Conservation (phyloP, 2,113 vertebrate genomes). For the Peromyscus maniculatus region DNA sequence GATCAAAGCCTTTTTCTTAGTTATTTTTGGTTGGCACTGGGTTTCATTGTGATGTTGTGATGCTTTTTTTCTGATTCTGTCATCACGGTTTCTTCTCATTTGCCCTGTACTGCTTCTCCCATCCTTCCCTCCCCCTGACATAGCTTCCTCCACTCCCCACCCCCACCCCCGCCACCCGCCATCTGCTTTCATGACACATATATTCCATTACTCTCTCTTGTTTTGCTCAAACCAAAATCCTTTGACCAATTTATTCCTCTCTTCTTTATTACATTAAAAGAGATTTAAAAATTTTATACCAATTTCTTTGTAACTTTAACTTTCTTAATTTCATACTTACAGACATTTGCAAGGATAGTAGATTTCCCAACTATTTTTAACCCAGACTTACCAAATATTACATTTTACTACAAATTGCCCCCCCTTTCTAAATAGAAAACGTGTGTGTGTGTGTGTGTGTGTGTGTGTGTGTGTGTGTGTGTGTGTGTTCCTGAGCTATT, state of each 20-base stretch:
- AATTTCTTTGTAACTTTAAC: neutral
- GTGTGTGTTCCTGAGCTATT: neutral
- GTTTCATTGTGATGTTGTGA: neutral
- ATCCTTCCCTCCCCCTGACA: neutral
- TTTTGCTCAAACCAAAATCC: neutral
- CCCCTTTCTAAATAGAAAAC: neutral
- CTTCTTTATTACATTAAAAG: neutral
- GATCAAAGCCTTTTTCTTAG: neutral
- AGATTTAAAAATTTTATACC: neutral
- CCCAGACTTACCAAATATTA: conserved; percentile 13
- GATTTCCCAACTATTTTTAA: conserved; percentile 20
- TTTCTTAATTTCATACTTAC: neutral
- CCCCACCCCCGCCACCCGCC: neutral
- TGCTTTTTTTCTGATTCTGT: neutral
- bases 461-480: neutral
- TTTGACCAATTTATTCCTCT: neutral
- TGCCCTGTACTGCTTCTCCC: neutral
- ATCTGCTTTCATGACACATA: no score
- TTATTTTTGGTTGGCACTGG: neutral
- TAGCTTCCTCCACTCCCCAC: no score
- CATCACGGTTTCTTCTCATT: neutral
- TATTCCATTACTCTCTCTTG: neutral
- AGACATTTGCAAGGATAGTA: neutral
- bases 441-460: neutral
- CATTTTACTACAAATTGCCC: neutral